Percentiles rank a stretch among this genome's conserved stretches.
Evolutionary conservation across 2,888 invertebrate species (phyloP).

Genomic region (Spilosoma lubricipeda): DNA sequence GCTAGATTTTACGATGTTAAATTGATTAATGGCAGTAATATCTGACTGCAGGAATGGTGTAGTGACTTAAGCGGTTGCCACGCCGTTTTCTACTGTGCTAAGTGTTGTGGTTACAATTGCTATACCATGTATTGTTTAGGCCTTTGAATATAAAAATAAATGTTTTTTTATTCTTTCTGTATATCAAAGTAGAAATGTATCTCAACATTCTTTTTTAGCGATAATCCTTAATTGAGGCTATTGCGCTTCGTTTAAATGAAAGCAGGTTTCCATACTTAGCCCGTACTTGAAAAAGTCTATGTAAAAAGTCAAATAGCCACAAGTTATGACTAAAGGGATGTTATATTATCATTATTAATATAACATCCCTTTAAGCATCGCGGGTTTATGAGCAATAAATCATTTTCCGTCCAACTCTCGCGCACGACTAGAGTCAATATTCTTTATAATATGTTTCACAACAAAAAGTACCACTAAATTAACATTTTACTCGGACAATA

Average conservation of each 20-base stretch:
- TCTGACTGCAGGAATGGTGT: too few species aligned
- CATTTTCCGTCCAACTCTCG: conserved; percentile 9
- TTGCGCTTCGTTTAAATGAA: not conserved
- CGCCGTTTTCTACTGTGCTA: too few species aligned
- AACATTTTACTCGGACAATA: conserved; percentile 22
- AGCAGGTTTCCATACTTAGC: not conserved
- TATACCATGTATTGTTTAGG: too few species aligned
- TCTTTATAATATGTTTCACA: conserved; percentile 14
- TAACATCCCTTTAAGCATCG: not conserved
- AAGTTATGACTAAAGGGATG: not conserved
- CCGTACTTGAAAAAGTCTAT: not conserved
- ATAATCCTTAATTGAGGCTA: not conserved
- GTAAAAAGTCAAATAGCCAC: not conserved
- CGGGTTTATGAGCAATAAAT: conserved; percentile 5
- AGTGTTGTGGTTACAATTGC: too few species aligned
- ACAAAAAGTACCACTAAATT: conserved; percentile 20
- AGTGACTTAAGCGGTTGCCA: too few species aligned
- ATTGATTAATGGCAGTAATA: too few species aligned
- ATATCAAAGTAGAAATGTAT: too few species aligned
- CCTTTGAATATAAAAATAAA: too few species aligned
- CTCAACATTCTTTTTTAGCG: not conserved
- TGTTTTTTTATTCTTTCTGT: too few species aligned
- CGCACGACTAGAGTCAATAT: conserved; percentile 16
- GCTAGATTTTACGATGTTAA: not conserved
- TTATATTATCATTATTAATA: not conserved